These are phyloP conservation scores for Gastrophryne carolinensis DNA, from an alignment of 2,797 vertebrate species.

Conservation along the genomic window DNA sequence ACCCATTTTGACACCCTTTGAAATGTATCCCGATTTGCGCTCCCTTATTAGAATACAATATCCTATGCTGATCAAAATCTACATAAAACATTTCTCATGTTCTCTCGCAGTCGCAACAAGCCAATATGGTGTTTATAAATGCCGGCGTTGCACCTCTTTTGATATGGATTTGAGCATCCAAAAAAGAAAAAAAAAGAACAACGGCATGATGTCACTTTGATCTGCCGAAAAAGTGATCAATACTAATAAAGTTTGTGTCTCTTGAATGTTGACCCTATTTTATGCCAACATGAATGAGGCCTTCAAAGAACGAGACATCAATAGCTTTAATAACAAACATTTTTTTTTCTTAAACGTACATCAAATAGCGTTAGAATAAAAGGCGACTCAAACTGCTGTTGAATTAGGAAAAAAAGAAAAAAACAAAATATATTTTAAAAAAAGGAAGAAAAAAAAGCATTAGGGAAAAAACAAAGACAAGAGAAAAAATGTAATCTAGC, in stretches of 20 bases:
- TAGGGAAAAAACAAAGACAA: slow-evolving; percentile 56
- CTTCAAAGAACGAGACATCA: slow-evolving; percentile 46
- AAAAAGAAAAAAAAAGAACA: slow-evolving; percentile 9
- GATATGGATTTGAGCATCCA: slow-evolving; percentile 10
- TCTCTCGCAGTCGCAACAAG: neutral
- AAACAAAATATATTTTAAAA: neutral
- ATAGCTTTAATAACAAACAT: slow-evolving; percentile 43
- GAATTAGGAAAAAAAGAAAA: neutral
- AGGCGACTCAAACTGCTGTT: slow-evolving; percentile 19
- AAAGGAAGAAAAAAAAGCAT: slow-evolving; percentile 25
- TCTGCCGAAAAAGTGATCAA: slow-evolving; percentile 46
- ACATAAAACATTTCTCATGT: slow-evolving; percentile 16
- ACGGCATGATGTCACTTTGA: slow-evolving; percentile 39
- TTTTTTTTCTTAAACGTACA: slow-evolving; percentile 32
- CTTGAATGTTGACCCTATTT: slow-evolving; percentile 45
- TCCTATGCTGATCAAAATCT: slow-evolving; percentile 21
- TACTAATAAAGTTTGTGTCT: slow-evolving; percentile 45
- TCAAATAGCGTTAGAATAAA: slow-evolving; percentile 41
- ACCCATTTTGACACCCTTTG: slow-evolving; percentile 3
- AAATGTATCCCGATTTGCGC: slow-evolving; percentile 10
- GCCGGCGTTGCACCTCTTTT: slow-evolving; percentile 17
- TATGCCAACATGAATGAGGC: slow-evolving; percentile 36
- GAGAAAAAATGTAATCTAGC: slow-evolving; percentile 67
- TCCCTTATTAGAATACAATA: slow-evolving; percentile 1
- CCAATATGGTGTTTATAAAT: slow-evolving; percentile 29